Evolutionary conservation across 23 tunicate species (phyloP).

Genomic region (Halocynthia roretzi): DNA sequence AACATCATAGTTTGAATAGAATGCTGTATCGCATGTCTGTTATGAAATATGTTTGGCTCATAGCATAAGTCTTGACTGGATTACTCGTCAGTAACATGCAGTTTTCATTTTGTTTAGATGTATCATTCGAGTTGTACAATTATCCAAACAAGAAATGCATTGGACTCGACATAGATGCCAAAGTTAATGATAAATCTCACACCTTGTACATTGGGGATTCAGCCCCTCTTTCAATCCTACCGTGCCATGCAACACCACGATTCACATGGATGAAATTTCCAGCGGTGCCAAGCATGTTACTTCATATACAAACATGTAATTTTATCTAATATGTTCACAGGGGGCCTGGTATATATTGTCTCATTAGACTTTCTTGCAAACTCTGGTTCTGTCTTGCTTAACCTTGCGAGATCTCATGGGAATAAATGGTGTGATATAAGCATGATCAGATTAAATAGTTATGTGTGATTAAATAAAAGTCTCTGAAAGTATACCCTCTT

Average conservation of each 20-base stretch:
- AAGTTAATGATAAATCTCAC: not conserved
- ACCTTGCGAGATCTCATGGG: too few relatives aligned
- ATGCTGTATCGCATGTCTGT: too few relatives aligned
- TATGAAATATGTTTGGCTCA: not conserved
- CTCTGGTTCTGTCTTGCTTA: too few relatives aligned
- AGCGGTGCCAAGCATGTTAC: constrained; percentile 15
- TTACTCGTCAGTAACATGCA: not conserved
- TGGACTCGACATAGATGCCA: constrained; percentile 11
- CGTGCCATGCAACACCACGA: constrained; percentile 27
- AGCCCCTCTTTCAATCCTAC: constrained; percentile 12
- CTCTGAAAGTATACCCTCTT: too few relatives aligned
- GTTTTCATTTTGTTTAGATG: constrained; percentile 22
- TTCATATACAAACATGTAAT: constrained; percentile 58
- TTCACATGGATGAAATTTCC: constrained; percentile 37
- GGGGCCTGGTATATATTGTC: not conserved
- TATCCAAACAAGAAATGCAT: constrained; percentile 11
- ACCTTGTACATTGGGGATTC: not conserved
- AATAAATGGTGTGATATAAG: too few relatives aligned
- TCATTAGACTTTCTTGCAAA: too few relatives aligned
- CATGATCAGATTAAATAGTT: too few relatives aligned
- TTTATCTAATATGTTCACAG: not conserved
- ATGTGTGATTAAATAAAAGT: too few relatives aligned
- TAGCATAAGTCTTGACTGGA: not conserved
- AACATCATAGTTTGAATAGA: not conserved
- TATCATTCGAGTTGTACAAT: constrained; percentile 50